Evolutionary conservation across 37 sponge, comb jelly and placozoan species (phyloP).

Genomic region (Spongilla lacustris): DNA sequence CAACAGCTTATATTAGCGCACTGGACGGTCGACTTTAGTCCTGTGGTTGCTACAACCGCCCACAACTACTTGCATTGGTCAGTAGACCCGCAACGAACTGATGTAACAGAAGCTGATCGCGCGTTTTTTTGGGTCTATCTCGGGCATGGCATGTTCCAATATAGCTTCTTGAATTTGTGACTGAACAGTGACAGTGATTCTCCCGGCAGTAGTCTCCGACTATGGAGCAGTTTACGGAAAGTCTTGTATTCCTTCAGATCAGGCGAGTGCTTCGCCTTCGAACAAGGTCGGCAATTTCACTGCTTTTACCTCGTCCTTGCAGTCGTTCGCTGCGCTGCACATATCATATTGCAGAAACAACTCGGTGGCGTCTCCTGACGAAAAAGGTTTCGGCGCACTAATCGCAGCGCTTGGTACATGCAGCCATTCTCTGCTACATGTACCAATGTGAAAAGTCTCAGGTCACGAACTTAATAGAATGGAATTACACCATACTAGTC

Average conservation of each 20-base stretch:
- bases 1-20: slow-evolving; percentile 19
- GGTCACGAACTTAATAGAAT: too few species aligned
- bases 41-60: slow-evolving; percentile 18
- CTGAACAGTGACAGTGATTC: slow-evolving; percentile 48
- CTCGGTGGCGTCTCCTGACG: background rate
- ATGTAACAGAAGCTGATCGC: slow-evolving; percentile 42
- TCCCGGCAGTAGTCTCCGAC: slow-evolving; percentile 20
- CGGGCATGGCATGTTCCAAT: slow-evolving; percentile 71
- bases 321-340: slow-evolving; percentile 30
- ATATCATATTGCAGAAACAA: slow-evolving; percentile 31
- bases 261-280: slow-evolving; percentile 49
- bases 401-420: background rate
- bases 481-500: too few species aligned
- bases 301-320: slow-evolving; percentile 26
- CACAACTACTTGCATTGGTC: slow-evolving; percentile 16
- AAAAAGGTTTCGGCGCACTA: slow-evolving; percentile 13
- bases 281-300: slow-evolving; percentile 34
- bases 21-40: slow-evolving; percentile 23
- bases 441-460: too few species aligned
- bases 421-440: too few species aligned
- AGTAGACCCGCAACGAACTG: slow-evolving; percentile 51
- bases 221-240: slow-evolving; percentile 13
- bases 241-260: slow-evolving; percentile 4
- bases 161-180: slow-evolving; percentile 34
- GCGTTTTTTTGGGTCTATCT: slow-evolving; percentile 2